Base-by-base conservation (phyloP, 2,113 vertebrate genomes). In the Ciconia maguari region DNA sequence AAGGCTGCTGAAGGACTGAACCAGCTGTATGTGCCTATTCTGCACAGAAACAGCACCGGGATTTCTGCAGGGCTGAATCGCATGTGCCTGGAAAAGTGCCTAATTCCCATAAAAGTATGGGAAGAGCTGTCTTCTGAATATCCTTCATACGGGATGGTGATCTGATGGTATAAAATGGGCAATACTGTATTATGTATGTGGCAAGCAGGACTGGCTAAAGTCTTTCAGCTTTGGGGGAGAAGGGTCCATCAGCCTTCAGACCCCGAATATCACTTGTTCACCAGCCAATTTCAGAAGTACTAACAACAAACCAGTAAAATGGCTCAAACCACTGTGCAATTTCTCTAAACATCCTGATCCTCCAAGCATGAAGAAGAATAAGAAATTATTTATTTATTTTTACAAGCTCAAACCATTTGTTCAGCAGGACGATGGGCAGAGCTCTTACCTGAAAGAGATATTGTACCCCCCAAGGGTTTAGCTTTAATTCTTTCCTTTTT, bases 81-180 rank as follows among this genome's bases (percentile, higher is more conserved):
- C 12, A 1, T 0, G 3, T 70, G 74, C 65, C 77, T 91, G 36
- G 66, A 49, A 26, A 55, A 48, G 42, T 7, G 46, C 38, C 69
- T 57, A 46, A 10, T 42, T 68, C 42, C 48, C 58, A 42, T 6
- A 32, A 19, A 38, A 72, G 9, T 6, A 13, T 4, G 38, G 76
- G 44, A 26, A 60, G 12, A 6, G 19, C 44, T 65, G 34, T 61
- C 22, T 11, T 75, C 66, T 68, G 48, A 7, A 20, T 38, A 32
- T 19, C 14, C 41, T 15, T 36, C 9, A 0, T 2, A 20, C 0
- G 2, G 30, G 27, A 21, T 11, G 27, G 36, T 12, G 52, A 29
- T 26, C 52, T 60, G 58, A 13, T 16, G 62, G n/a, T 21, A 30
- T 48, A 27, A 42, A 20, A 57, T 8, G 18, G 61, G 51, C 38